Base-by-base conservation (phyloP, 1,140 invertebrate genomes). In the Anoplolepis gracilipes region DNA sequence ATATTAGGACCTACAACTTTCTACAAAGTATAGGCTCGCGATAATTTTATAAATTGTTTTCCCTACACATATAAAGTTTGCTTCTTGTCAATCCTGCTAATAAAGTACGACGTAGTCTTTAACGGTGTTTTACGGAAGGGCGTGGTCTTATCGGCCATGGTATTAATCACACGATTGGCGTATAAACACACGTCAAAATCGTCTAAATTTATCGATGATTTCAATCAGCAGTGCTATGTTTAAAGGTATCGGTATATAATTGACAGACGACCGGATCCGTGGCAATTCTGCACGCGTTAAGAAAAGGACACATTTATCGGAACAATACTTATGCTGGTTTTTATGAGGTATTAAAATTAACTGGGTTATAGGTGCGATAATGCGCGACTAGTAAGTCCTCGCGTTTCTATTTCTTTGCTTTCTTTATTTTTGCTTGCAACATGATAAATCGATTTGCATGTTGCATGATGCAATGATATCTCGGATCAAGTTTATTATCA, bases 281-380 rank as follows among this genome's bases (percentile, higher is more conserved):
- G 33, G 46, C 42, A 49, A 77, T 70, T 49, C 42, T 25, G 69
- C n/a, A n/a, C 59, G 33, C n/a, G 55, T 53, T 72, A 65, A 46
- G 70, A 84, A 84, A 88, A 87, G 28, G 78, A 39, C 33, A 78
- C n/a, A 7, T 64, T 19, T 86, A 89, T 86, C 73, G 62, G 55
- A 85, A 87, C 86, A 85, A 89, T 87, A 73, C 64, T 62, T 42
- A 53, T 16, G 46, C 39, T 65, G 42, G 57, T 53, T 84, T 89
- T 87, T 85, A 78, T 85, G 81, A 75, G 84, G 82, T 77, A 87
- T 78, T 90, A 88, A 90, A 91, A 90, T 88, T 85, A 90, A 92
- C 85, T 90, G 65, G 91, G 89, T 89, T 90, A 92, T 88, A 92
- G 87, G 91, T 92, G 91, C 84, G 88, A 90, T 85, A 88, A 49